These are phyloP conservation scores for Trididemnum nubilum DNA, from an alignment of 23 tunicate species.

Conservation along the genomic window DNA sequence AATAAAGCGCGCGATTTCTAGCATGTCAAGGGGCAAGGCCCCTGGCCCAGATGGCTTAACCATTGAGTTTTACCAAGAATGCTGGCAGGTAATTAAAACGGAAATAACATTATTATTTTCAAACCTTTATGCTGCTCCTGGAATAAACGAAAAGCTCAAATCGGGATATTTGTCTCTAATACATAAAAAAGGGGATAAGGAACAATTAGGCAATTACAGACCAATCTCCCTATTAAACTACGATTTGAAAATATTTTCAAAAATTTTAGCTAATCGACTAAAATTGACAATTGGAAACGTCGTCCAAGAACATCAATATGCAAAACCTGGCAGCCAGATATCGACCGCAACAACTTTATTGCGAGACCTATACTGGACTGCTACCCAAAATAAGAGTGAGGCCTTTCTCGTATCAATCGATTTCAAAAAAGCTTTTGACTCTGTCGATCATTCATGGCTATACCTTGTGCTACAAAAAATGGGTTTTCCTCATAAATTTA, in stretches of 20 bases:
- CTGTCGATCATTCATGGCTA: conserved; percentile 7
- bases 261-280: background rate
- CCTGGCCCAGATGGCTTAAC: conserved; percentile 25
- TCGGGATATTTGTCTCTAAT: background rate
- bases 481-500: conserved; percentile 11
- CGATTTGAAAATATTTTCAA: conserved; percentile 22
- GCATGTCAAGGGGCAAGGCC: too few species aligned
- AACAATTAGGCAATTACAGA: conserved; percentile 18
- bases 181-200: background rate
- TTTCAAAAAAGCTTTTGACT: conserved; percentile 44
- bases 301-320: conserved; percentile 4
- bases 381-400: too few species aligned
- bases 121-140: too few species aligned
- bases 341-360: background rate
- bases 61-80: conserved; percentile 11
- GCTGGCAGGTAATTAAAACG: conserved; percentile 4
- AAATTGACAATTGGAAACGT: background rate
- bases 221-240: conserved; percentile 28
- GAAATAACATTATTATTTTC: background rate
- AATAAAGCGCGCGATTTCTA: too few species aligned
- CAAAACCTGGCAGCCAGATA: conserved; percentile 9
- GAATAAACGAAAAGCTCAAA: too few species aligned
- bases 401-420: conserved; percentile 22
- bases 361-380: conserved; percentile 27
- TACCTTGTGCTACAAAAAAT: background rate